These are phyloP conservation scores for Oxygymnocypris stewartii DNA, from an alignment of 2,113 vertebrate species.

Conservation along the genomic window DNA sequence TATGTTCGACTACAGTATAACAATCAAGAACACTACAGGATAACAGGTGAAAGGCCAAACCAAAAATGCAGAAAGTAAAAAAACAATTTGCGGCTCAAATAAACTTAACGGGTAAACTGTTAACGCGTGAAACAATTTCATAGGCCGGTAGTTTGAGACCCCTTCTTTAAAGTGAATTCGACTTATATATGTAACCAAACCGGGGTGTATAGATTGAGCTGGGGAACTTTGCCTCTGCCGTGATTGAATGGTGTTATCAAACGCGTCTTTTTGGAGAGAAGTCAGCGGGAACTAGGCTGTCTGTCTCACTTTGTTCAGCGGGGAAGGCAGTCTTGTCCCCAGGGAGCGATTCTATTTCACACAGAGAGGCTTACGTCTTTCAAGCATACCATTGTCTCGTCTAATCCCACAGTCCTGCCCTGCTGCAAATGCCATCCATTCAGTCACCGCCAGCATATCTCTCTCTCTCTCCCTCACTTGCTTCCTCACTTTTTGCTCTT, in stretches of 20 bases:
- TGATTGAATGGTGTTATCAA: slow-evolving; percentile 35
- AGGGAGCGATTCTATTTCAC: slow-evolving; percentile 60
- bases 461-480: background rate
- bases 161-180: background rate
- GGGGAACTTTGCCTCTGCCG: slow-evolving; percentile 18
- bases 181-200: background rate
- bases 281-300: slow-evolving; percentile 45
- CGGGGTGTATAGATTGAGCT: background rate
- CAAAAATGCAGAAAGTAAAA: background rate
- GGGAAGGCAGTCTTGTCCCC: slow-evolving; percentile 43
- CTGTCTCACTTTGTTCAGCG: slow-evolving; percentile 52
- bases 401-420: slow-evolving; percentile 59
- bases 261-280: slow-evolving; percentile 46
- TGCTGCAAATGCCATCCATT: slow-evolving; percentile 36
- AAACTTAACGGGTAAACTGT: background rate
- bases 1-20: background rate
- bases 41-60: background rate
- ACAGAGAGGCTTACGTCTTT: slow-evolving; percentile 58
- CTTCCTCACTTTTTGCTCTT: slow-evolving; percentile 14
- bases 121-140: background rate
- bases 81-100: background rate
- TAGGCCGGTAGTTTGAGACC: background rate
- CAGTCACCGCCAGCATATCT: slow-evolving; percentile 2
- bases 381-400: slow-evolving; percentile 55
- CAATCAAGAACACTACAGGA: background rate